Percentiles rank a stretch among this genome's conserved stretches.
phyloP scores from a whole-genome alignment of 2,888 invertebrate genomes.

The Caenorhabditis parvicauda region DNA sequence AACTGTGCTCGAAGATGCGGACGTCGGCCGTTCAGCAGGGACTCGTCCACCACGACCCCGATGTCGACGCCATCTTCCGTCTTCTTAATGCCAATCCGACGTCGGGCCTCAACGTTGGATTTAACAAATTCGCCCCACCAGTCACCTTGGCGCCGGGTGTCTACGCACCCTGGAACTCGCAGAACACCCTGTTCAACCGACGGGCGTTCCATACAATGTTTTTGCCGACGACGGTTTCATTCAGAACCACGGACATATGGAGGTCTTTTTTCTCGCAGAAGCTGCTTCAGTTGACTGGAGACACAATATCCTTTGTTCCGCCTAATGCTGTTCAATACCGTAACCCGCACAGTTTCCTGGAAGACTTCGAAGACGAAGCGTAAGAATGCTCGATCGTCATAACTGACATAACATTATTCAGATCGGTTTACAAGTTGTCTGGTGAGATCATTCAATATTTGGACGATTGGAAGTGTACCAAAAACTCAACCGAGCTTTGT shows the following conservation, averaged over 20 bases:
- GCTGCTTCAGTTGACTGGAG: slow-evolving; percentile 31
- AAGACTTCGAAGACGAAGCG: slow-evolving; percentile 37
- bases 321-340: slow-evolving; percentile 36
- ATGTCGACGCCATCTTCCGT: slow-evolving; percentile 36
- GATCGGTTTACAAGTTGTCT: slow-evolving; percentile 32
- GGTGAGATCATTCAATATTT: slow-evolving; percentile 28
- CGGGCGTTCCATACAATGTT: slow-evolving; percentile 38
- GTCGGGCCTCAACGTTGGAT: slow-evolving; percentile 21
- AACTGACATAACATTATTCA: too few species aligned
- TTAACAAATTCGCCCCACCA: slow-evolving; percentile 33
- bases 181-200: slow-evolving; percentile 41
- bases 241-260: slow-evolving; percentile 43
- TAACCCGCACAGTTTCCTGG: slow-evolving; percentile 36
- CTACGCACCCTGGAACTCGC: slow-evolving; percentile 43
- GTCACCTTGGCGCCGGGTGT: slow-evolving; percentile 27
- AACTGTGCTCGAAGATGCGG: slow-evolving; percentile 19
- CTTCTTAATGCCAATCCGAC: slow-evolving; percentile 25
- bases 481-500: slow-evolving; percentile 12
- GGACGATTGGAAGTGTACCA: slow-evolving; percentile 23
- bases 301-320: slow-evolving; percentile 32
- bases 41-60: slow-evolving; percentile 37
- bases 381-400: too few species aligned
- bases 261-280: slow-evolving; percentile 37
- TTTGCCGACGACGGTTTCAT: slow-evolving; percentile 39
- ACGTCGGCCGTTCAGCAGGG: slow-evolving; percentile 39